These are phyloP conservation scores for Nephrotoma flavescens DNA, from an alignment of 2,888 invertebrate species.

Conservation along the genomic window DNA sequence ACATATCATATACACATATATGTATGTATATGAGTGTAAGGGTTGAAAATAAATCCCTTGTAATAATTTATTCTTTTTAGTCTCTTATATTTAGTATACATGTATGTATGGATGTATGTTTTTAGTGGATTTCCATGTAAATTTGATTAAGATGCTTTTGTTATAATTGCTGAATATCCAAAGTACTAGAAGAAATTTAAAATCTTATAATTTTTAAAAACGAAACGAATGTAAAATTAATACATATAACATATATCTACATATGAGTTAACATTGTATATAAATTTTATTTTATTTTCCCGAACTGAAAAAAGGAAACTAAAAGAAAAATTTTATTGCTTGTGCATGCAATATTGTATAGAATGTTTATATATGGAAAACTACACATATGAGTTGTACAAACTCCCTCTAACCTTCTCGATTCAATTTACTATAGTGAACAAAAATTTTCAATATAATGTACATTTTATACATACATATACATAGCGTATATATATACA, in stretches of 20 bases:
- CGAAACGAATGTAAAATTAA: not conserved
- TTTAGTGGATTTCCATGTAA: not conserved
- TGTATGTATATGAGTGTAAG: not conserved
- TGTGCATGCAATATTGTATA: not conserved
- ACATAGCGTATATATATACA: not conserved
- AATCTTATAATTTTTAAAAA: not conserved
- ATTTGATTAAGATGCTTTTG: not conserved
- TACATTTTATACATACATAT: not conserved
- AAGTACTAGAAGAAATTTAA: not conserved
- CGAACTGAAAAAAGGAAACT: not conserved
- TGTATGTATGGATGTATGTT: not conserved
- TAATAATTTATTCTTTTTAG: not conserved
- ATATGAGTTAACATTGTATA: not conserved
- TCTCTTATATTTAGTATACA: not conserved
- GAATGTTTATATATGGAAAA: not conserved
- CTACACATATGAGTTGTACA: not conserved
- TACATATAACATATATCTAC: not conserved
- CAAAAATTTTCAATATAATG: not conserved
- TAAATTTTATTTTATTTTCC: not conserved
- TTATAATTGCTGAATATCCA: not conserved
- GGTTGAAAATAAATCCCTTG: not conserved
- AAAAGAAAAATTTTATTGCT: not conserved
- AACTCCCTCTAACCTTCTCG: not conserved
- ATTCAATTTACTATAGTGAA: not conserved
- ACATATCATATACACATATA: not conserved